A percentile compares a stretch with the other conserved stretches of the same genome.
These are phyloP conservation scores for Antennarius maculatus DNA, from an alignment of 2,797 vertebrate genomes.

Conservation along the genomic window DNA sequence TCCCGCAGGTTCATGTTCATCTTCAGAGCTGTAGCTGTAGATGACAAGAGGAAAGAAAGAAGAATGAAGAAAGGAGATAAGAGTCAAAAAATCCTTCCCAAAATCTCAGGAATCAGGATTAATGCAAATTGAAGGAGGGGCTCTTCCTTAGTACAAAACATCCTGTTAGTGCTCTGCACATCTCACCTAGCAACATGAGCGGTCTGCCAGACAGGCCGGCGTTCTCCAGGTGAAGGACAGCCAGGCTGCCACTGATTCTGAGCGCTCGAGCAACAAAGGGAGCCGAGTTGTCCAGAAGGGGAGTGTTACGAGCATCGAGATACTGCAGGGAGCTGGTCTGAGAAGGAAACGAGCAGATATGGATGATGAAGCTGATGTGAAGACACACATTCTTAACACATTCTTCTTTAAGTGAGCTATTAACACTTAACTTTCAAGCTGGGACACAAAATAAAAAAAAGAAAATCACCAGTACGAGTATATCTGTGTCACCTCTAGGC, in stretches of 20 bases:
- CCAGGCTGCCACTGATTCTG: conserved; percentile 92
- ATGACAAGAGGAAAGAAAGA: conserved; percentile 1
- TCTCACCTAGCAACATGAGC: conserved; percentile 92
- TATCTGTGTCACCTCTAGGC: too few relatives aligned
- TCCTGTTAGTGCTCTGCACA: not conserved
- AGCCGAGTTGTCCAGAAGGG: conserved; percentile 91
- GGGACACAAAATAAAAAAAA: too few relatives aligned
- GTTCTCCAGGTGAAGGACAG: conserved; percentile 91
- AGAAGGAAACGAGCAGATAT: too few relatives aligned
- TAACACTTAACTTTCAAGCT: too few relatives aligned
- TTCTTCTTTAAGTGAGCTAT: too few relatives aligned
- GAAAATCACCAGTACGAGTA: too few relatives aligned
- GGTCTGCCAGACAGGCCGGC: conserved; percentile 89
- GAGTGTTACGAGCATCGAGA: conserved; percentile 92
- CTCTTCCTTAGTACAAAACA: conserved; percentile 2
- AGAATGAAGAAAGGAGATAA: not conserved
- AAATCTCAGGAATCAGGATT: not conserved
- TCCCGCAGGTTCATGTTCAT: conserved; percentile 96
- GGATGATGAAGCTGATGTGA: too few relatives aligned
- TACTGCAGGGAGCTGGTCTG: conserved; percentile 94
- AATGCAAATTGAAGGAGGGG: not conserved
- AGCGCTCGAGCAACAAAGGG: conserved; percentile 94
- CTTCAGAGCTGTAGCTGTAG: conserved; percentile 91
- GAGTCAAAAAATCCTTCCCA: not conserved
- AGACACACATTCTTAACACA: too few relatives aligned